Evolutionary conservation across 2,888 invertebrate species (phyloP).

Genomic region (Eupithecia subfuscata): DNA sequence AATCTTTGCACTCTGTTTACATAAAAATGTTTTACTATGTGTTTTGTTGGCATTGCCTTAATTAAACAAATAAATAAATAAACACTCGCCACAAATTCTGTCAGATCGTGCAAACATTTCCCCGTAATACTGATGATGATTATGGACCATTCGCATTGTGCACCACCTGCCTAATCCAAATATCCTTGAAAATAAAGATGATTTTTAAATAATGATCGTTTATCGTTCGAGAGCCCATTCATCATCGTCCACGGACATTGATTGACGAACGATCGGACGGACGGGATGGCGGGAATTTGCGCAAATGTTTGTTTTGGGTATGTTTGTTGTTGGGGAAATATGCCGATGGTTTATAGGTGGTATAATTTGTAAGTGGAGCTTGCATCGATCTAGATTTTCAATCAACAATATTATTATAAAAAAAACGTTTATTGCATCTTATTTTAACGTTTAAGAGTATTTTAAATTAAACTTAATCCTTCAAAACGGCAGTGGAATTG

Average conservation of each 20-base stretch:
- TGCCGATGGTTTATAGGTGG: neutral
- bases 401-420: neutral
- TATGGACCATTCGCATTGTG: neutral
- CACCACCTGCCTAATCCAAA: conserved; percentile 1
- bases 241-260: conserved; percentile 42
- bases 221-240: conserved; percentile 16
- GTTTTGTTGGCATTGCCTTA: too few relatives aligned
- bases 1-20: too few relatives aligned
- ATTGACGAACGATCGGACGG: conserved; percentile 47
- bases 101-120: neutral
- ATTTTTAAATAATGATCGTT: conserved; percentile 10
- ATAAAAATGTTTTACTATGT: too few relatives aligned
- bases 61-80: too few relatives aligned
- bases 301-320: conserved; percentile 18
- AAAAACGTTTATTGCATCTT: neutral
- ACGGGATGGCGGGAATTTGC: conserved; percentile 13
- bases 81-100: too few relatives aligned
- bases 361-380: neutral
- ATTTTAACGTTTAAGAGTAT: neutral
- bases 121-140: neutral
- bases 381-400: neutral
- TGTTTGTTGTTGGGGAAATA: neutral
- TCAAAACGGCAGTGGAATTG: neutral
- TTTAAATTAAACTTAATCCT: neutral
- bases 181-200: neutral